phyloP scores from a whole-genome alignment of 2,113 vertebrate genomes.

The Todiramphus saurophagus region DNA sequence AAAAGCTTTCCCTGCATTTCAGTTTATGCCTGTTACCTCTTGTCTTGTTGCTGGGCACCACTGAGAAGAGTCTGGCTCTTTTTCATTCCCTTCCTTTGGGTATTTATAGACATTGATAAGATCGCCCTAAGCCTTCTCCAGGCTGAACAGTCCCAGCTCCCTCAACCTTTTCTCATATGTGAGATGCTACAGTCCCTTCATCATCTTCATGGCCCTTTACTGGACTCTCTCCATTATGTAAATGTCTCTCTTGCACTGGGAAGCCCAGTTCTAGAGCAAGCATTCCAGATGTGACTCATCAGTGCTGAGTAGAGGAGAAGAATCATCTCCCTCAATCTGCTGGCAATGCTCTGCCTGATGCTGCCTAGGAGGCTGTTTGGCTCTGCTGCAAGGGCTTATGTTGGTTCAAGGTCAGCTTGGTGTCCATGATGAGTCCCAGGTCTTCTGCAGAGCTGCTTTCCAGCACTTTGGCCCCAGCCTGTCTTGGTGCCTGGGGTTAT shows the following conservation, averaged over 20 bases:
- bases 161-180: neutral
- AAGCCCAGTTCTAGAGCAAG: neutral
- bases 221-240: neutral
- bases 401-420: neutral
- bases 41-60: neutral
- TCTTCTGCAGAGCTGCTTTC: neutral
- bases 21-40: neutral
- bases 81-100: neutral
- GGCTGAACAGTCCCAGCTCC: neutral
- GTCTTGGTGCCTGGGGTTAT: neutral
- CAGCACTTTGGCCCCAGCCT: neutral
- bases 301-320: neutral
- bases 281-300: neutral
- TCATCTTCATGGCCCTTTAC: neutral
- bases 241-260: neutral
- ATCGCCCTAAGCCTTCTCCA: neutral
- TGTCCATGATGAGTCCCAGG: neutral
- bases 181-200: neutral
- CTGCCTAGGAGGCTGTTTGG: neutral
- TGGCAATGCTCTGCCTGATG: neutral
- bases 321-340: fast-evolving
- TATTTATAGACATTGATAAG: neutral
- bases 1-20: neutral
- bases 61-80: neutral
- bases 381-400: neutral